Conservation (phyloP, 2,888 invertebrate genomes). For the Iphiclides podalirius region DNA sequence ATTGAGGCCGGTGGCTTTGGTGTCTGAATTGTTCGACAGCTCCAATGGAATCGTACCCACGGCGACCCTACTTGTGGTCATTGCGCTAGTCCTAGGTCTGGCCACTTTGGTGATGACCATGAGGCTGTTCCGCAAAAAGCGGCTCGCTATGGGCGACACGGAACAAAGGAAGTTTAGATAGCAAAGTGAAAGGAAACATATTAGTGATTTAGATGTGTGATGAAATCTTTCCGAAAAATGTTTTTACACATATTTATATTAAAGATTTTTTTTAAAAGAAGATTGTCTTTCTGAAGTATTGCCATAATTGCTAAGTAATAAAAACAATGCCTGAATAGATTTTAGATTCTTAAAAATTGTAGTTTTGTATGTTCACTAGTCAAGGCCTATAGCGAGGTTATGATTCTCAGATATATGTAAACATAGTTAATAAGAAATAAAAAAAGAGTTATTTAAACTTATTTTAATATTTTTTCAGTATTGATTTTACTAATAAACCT, state of each 20-base stretch:
- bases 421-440: conserved; percentile 29
- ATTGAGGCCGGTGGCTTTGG: conserved; percentile 61
- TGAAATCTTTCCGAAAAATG: conserved; percentile 7
- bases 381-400: conserved; percentile 30
- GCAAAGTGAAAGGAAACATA: conserved; percentile 28
- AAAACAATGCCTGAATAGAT: conserved; percentile 8
- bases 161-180: conserved; percentile 62
- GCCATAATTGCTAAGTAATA: conserved; percentile 2
- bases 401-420: conserved; percentile 31
- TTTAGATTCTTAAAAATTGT: conserved; percentile 19
- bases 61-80: conserved; percentile 53
- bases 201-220: conserved; percentile 28
- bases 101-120: conserved; percentile 62
- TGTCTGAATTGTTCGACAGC: conserved; percentile 44
- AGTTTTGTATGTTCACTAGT: conserved; percentile 30
- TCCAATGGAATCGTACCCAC: conserved; percentile 39
- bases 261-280: background rate
- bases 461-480: conserved; percentile 42
- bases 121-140: conserved; percentile 49
- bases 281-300: background rate
- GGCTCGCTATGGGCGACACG: conserved; percentile 41
- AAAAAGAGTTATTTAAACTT: conserved; percentile 23
- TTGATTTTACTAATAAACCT: conserved; percentile 38
- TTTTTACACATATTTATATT: conserved; percentile 15
- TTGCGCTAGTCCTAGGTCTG: conserved; percentile 51